Evolutionary conservation across 2,888 invertebrate genomes (phyloP), one percentile per base, ranked within the genome.

Genomic region (Polymixis lichenea): DNA sequence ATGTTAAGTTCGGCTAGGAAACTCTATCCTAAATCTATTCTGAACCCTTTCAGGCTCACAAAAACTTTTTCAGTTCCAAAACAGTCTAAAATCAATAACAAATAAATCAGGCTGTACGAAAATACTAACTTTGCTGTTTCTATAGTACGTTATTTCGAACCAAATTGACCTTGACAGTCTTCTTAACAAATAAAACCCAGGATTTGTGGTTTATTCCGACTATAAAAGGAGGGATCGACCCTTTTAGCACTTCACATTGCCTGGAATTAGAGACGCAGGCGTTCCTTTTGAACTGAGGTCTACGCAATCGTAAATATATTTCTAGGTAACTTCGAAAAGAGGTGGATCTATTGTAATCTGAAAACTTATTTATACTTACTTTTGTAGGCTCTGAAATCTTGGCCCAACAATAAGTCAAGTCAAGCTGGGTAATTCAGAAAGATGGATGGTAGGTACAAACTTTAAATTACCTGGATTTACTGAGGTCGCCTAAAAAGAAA

Each of bases 191-290:
- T 81, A 77, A 75, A 80, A 72, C n/a, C 65, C 49, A 28, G 38
- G 51, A 71, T 75, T 78, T 83, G 80, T 61, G 43, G 62, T 60
- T 49, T 17, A 61, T 61, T 77, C 58, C 58, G n/a, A 28, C 75
- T 66, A 56, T 80, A 78, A 73, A 72, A 68, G 46, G 15, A 70
- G 53, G 43, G 38, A 61, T 55, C 60, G 73, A 83, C 73, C 86
- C 71, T 86, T 75, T 75, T 38, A 51, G 55, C 61, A 62, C 74
- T 75, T 72, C 32, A 22, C 49, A 66, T 75, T 46, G 65, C 25
- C 61, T 79, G 55, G 69, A 60, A 68, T 83, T 75, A 67, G 32
- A 32, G 32, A 32, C 68, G 62, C 32, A 51, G 51, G 61, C 69
- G 25, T 70, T 53, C 49, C 70, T 75, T 51, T 62, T 65, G 68